Evolutionary conservation across 2,888 invertebrate genomes (phyloP), one percentile per base, ranked within the genome.

Genomic region (Pristionchus maxplancki): DNA sequence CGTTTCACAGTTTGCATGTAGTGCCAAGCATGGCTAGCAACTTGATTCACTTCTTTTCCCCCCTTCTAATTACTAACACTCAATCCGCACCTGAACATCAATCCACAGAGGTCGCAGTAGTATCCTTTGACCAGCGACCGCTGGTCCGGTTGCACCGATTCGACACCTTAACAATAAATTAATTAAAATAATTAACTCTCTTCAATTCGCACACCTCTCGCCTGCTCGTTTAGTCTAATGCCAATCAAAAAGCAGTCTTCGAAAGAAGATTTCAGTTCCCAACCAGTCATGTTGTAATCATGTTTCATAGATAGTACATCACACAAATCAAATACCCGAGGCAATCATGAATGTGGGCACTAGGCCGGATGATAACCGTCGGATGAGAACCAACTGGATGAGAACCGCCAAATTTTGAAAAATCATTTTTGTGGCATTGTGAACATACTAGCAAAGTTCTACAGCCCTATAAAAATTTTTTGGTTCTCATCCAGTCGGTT

Each of bases 91-190:
- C 92, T 90, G 89, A 93, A 93, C 88, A 90, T 88, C 64, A 93
- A 81, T 15, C 93, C 93, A 82, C 93, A 93, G 28, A 93, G 85
- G 31, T 93, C 92, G 84, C 93, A 93, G 89, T 91, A 93, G 88
- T 86, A 91, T 28, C 90, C 90, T 24, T 90, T 90, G 50, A 81
- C 48, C 0, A 58, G 83, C 24, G 86, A 48, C 8, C 84, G 67
- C n/a, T 90, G 89, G 82, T 93, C 93, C 0, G 86, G 86, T 62
- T 8, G 3, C 6, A n/a, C 34, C 3, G 8, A 11, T 1, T 28
- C 34, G 37, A 62, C 37, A 31, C 84, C 84, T 84, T 2, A 37
- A 62, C 34, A 2, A 20, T 15, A 48, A 48, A 44, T n/a, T 78
- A 24, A 78, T 20, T 1, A 40, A 24, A 24, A 8, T 37, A 1